Conservation (phyloP, 2,888 invertebrate genomes). For the Lochmaea capreae region DNA sequence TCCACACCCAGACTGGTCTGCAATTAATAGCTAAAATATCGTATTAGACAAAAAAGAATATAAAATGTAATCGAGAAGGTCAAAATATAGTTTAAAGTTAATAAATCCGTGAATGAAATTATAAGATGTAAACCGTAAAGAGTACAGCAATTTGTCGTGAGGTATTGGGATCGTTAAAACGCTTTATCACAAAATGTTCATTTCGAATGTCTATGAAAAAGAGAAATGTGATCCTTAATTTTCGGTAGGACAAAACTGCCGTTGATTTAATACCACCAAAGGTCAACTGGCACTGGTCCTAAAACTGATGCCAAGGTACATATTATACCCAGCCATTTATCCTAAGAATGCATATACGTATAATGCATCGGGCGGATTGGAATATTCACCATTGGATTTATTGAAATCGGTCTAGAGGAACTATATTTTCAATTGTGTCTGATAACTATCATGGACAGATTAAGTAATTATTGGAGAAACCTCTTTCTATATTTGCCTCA, state of each 20-base stretch:
- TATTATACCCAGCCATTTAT: conserved; percentile 47
- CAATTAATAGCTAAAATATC: too few relatives aligned
- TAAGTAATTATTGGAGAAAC: too few relatives aligned
- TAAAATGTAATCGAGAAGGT: not conserved
- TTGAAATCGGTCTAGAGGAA: conserved; percentile 12
- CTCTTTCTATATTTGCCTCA: too few relatives aligned
- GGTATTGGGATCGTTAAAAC: conserved; percentile 39
- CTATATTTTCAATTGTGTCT: not conserved
- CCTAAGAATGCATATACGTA: conserved; percentile 34
- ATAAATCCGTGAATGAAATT: not conserved
- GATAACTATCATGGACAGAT: not conserved
- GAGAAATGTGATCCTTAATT: conserved; percentile 63
- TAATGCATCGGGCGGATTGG: conserved; percentile 11
- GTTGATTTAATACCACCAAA: conserved; percentile 57
- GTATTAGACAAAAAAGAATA: too few relatives aligned
- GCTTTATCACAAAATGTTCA: conserved; percentile 58
- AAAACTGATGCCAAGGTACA: conserved; percentile 52
- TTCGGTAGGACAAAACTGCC: conserved; percentile 60
- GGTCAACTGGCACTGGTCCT: conserved; percentile 63
- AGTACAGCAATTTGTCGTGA: conserved; percentile 14
- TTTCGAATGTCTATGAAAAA: conserved; percentile 59
- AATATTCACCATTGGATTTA: conserved; percentile 23
- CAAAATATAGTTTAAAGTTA: not conserved
- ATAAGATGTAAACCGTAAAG: not conserved
- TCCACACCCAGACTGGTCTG: too few relatives aligned